These are phyloP conservation scores for Poecilia wingei DNA, from an alignment of 2,797 vertebrate genomes.

Conservation along the genomic window DNA sequence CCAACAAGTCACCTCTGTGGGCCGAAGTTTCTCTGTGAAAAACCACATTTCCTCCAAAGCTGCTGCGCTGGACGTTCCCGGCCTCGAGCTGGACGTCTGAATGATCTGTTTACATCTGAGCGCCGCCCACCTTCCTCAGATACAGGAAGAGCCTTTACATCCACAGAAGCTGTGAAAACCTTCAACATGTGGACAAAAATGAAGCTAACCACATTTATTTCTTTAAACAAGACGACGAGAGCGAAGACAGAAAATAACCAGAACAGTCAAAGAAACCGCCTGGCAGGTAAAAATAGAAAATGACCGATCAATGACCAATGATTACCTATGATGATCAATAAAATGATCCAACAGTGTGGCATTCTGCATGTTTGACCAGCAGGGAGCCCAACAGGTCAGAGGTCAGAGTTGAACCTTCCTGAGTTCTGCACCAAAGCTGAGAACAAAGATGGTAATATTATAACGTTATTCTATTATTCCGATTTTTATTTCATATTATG, in stretches of 20 bases:
- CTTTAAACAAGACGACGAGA: not conserved
- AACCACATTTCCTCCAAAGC: not conserved
- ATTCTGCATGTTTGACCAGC: not conserved
- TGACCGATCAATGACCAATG: not conserved
- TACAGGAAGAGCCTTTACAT: not conserved
- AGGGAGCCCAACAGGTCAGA: not conserved
- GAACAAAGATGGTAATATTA: no score
- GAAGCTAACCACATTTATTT: not conserved
- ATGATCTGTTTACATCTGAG: slow-evolving; percentile 3
- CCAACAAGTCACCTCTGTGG: not conserved
- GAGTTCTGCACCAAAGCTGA: no score
- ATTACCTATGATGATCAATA: not conserved
- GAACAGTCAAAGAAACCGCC: not conserved
- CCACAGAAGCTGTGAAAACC: not conserved
- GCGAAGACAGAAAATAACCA: not conserved
- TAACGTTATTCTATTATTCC: no score
- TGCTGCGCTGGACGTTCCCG: not conserved
- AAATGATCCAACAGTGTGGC: not conserved
- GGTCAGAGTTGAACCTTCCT: not conserved
- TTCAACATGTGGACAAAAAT: slow-evolving; percentile 1
- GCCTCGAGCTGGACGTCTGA: not conserved
- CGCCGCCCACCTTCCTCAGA: slow-evolving; percentile 3
- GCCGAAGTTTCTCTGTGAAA: not conserved
- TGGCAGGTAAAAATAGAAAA: not conserved
- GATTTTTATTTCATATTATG: no score